Evolutionary conservation across 2,888 invertebrate genomes (phyloP), one percentile per base, ranked within the genome.

Genomic region (Pandemis corylana): DNA sequence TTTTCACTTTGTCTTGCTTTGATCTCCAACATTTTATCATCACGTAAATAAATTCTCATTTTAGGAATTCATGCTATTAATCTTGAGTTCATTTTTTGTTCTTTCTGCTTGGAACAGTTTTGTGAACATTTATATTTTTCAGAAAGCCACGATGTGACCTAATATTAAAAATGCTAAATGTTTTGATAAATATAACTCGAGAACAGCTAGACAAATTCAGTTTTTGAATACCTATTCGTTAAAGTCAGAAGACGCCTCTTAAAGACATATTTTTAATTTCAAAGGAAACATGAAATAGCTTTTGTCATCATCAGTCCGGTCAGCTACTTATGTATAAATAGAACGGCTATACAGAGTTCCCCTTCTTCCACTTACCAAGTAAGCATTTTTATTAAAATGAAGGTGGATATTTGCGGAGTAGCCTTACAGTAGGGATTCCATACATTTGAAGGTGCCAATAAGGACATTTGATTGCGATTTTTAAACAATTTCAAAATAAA

Each of bases 1-100:
- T 61, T 66, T 66, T 70, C 69, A 74, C 74, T 70, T 74, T 66
- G 61, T 74, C 74, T 74, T 66, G 66, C 74, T 74, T 74, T 70
- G 74, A 74, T 74, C 61, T 74, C 51, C 28, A 66, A 53, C 61
- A 53, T 74, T 74, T 65, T 74, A 66, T 70, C 61, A 44, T 46
- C 44, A 61, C 69, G 61, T 70, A 66, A 70, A 70, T 61, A 69
- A 69, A 73, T 73, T 72, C 46, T 49, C 64, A 36, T 69, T 69
- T 62, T 65, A 42, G 41, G 59, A 73, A 65, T 65, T 70, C 42
- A 15, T 51, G 9, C 59, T 61, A 42, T 61, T 70, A 66, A 66
- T 65, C 41, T 53, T 56, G 15, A 28, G 36, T 49, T 15, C 15
- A 10, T 28, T 53, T 65, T 63, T 65, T 46, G 28, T 71, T 36